Base-by-base conservation (phyloP, 2,113 vertebrate species). In the Elephas maximus region DNA sequence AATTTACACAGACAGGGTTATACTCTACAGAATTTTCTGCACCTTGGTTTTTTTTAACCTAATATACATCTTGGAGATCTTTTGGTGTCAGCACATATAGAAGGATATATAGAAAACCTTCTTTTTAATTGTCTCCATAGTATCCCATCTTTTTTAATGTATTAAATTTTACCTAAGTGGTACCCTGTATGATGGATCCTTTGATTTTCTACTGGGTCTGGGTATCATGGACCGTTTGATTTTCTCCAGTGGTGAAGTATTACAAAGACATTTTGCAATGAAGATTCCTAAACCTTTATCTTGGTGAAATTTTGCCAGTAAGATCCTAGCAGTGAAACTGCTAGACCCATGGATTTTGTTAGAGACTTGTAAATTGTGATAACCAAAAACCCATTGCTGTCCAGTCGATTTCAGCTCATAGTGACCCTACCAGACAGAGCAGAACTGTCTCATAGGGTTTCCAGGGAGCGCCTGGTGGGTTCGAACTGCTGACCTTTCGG, bases 231-330 rank as follows among this genome's bases (percentile, higher is more conserved):
- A 65, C 4, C 2, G 24, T 82, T 84, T 74, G 60, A 4, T 63
- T 89, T 91, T 84, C 37, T 53, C 45, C 30, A 83, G 30, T 67
- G 78, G 82, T 91, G n/a, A 30, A 87, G 30, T 63, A 77, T 33
- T 71, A 69, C 5, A 67, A 65, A 83, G 63, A 71, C 12, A 44
- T 28, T 37, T 87, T 95, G 4, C 8, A 23, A 21, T 41, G 21
- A 71, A 33, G 80, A 71, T 92, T 87, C 8, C 37, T 80, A 92
- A 92, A 69, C 2, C 8, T 69, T 3, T 45, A 90, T 67, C 45
- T 77, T 73, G 44, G 77, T 95, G 30, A 92, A 84, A 88, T 41
- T 57, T 89, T 91, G 63, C 79, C 65, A 62, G 3, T 67, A 74
- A 76, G 37, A 84, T 90, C 11, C 30, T 53, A 88, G 33, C 44